A percentile compares a stretch with the other conserved stretches of the same genome.
Evolutionary conservation across 2,888 invertebrate species (phyloP).

Genomic region (Rhodophaea formosa): DNA sequence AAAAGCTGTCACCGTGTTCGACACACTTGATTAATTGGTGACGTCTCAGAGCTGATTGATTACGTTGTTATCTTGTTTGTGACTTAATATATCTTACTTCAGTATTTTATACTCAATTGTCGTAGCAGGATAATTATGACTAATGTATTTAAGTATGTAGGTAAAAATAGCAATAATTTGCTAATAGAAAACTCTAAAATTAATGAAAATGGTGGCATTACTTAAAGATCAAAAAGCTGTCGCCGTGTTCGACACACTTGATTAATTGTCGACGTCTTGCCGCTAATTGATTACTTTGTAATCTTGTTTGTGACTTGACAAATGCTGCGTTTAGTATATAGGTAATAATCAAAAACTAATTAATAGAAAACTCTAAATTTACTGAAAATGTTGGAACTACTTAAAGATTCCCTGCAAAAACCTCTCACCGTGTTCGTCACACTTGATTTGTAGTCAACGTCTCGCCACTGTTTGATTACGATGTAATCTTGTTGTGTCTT

Average conservation of each 20-base stretch:
- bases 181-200: too few species aligned
- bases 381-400: neutral
- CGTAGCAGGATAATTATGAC: too few species aligned
- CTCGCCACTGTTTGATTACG: constrained; percentile 72
- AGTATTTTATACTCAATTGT: constrained; percentile 53
- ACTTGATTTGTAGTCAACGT: constrained; percentile 70
- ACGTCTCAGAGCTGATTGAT: constrained; percentile 70
- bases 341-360: too few species aligned
- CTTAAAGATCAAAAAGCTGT: constrained; percentile 23
- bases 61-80: constrained; percentile 76
- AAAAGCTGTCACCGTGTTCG: constrained; percentile 41
- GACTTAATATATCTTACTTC: constrained; percentile 64
- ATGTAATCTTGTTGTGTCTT: constrained; percentile 76
- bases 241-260: constrained; percentile 55
- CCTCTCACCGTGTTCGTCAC: constrained; percentile 47
- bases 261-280: constrained; percentile 66
- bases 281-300: constrained; percentile 75
- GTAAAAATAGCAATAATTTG: too few species aligned
- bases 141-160: too few species aligned
- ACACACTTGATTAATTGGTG: constrained; percentile 70
- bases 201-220: too few species aligned
- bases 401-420: neutral
- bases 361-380: neutral
- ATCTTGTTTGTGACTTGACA: constrained; percentile 77
- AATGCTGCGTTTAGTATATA: constrained; percentile 54